Conservation (phyloP, 2,113 vertebrate genomes). For the Catharus fuscescens region DNA sequence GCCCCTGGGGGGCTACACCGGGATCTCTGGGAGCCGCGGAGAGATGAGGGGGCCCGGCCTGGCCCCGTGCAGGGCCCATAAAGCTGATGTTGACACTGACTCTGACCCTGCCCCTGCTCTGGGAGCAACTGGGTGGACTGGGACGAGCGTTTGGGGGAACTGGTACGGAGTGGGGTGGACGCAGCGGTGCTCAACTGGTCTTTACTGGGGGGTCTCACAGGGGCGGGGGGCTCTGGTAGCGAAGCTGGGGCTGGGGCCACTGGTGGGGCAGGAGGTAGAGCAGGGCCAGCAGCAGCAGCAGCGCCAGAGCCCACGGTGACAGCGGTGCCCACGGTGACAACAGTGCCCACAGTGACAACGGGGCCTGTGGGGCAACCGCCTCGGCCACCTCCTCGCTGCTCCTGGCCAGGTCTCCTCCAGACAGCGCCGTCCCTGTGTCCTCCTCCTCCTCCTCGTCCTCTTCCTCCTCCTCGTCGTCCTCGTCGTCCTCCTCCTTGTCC, state of each 20-base stretch:
- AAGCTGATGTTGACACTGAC: neutral
- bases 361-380: rapidly evolving
- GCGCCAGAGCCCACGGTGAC: neutral
- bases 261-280: neutral
- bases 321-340: neutral
- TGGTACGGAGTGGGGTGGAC: rapidly evolving
- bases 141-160: rapidly evolving
- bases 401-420: rapidly evolving
- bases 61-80: neutral
- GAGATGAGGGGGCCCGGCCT: neutral
- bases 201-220: neutral
- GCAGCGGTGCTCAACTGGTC: neutral
- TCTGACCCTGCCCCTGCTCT: neutral
- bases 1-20: neutral
- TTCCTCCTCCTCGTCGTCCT: neutral
- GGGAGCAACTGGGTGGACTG: neutral
- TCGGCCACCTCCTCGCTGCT: neutral
- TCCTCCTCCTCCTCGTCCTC: neutral
- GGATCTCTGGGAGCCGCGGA: neutral
- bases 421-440: rapidly evolving
- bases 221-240: neutral
- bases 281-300: neutral
- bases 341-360: rapidly evolving
- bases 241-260: neutral
- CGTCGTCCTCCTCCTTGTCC: neutral